phyloP scores from a whole-genome alignment of 1,140 invertebrate genomes.

The Drosophila ficusphila region DNA sequence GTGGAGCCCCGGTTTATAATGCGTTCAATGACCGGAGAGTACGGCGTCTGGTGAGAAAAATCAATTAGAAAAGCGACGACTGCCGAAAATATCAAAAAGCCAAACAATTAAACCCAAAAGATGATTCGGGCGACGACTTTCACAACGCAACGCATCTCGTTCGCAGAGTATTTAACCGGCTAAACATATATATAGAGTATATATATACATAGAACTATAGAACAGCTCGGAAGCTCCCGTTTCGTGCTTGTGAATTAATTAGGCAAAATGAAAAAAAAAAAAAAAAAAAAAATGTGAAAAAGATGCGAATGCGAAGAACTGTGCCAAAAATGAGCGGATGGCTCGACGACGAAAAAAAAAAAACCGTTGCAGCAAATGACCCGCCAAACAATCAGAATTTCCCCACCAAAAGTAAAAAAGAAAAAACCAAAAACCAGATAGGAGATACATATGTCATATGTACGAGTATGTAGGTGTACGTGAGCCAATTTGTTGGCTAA shows the following conservation, averaged over 20 bases:
- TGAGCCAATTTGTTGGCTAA: slow-evolving; percentile 25
- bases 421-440: neutral
- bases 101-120: slow-evolving; percentile 66
- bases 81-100: slow-evolving; percentile 48
- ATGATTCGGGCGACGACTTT: slow-evolving; percentile 62
- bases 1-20: slow-evolving; percentile 43
- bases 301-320: slow-evolving; percentile 17
- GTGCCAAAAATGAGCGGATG: slow-evolving; percentile 16
- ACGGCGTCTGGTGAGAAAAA: slow-evolving; percentile 64
- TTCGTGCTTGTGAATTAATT: slow-evolving; percentile 61
- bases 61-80: slow-evolving; percentile 72
- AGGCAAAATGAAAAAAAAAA: slow-evolving; percentile 4
- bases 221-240: slow-evolving; percentile 17
- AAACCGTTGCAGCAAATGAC: slow-evolving; percentile 11
- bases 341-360: slow-evolving; percentile 6
- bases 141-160: slow-evolving; percentile 39
- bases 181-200: neutral
- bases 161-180: slow-evolving; percentile 24
- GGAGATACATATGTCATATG: neutral
- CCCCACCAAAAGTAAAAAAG: too few species aligned
- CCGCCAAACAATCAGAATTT: neutral
- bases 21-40: slow-evolving; percentile 74
- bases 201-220: neutral
- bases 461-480: neutral
- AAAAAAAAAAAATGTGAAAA: slow-evolving; percentile 7